Evolutionary conservation across 2,888 invertebrate species (phyloP).

Genomic region (Magallana nippona): DNA sequence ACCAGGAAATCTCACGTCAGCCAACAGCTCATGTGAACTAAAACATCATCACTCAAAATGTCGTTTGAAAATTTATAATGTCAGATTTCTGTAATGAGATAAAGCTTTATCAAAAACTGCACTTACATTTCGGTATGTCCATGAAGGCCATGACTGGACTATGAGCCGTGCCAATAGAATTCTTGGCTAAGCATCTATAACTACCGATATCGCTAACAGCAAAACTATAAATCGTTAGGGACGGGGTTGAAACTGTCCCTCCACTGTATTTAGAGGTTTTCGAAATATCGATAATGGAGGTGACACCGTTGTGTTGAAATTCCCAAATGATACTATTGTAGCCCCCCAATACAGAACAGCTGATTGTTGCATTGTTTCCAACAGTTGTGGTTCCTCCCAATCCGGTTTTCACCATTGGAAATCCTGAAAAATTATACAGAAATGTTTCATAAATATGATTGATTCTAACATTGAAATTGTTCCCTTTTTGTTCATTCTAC

Average conservation of each 20-base stretch:
- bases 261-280: not conserved
- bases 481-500: too few relatives aligned
- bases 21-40: too few relatives aligned
- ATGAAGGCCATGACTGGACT: not conserved
- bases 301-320: not conserved
- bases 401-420: not conserved
- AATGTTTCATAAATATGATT: too few relatives aligned
- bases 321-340: not conserved
- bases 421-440: not conserved
- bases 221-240: not conserved
- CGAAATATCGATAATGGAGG: not conserved
- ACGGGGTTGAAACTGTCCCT: not conserved
- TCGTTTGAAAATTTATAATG: too few relatives aligned
- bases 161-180: not conserved
- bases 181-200: conserved; percentile 1
- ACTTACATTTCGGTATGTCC: not conserved
- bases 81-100: too few relatives aligned
- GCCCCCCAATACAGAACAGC: not conserved
- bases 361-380: not conserved
- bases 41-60: too few relatives aligned
- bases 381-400: not conserved
- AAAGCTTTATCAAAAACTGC: too few relatives aligned
- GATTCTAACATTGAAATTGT: too few relatives aligned
- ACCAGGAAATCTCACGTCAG: too few relatives aligned
- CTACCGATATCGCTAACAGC: not conserved